Conservation (phyloP, 2,797 vertebrate genomes). For the Arrhamphus sclerolepis region DNA sequence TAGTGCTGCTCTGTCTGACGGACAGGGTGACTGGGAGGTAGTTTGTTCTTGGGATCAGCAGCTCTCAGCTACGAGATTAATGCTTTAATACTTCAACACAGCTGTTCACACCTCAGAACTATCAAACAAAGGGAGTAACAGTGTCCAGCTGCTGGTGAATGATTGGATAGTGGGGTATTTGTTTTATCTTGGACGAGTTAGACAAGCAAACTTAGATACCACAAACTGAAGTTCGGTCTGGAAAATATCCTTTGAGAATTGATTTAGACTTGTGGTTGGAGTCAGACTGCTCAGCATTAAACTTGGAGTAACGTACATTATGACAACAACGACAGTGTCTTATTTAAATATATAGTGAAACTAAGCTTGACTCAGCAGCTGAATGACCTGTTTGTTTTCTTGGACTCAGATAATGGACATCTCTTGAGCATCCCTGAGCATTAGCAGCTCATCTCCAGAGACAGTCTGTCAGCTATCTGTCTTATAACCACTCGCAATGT, state of each 20-base stretch:
- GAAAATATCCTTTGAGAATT: slow-evolving; percentile 38
- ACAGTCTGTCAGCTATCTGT: background rate
- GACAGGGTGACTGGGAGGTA: background rate
- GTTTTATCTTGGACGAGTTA: slow-evolving; percentile 30
- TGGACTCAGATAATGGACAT: background rate
- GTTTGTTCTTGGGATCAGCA: background rate
- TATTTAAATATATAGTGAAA: slow-evolving; percentile 15
- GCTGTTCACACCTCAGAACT: slow-evolving; percentile 23
- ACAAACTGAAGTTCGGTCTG: slow-evolving; percentile 46
- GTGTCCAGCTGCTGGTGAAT: slow-evolving; percentile 15
- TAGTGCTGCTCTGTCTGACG: slow-evolving; percentile 13
- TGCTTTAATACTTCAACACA: slow-evolving; percentile 13
- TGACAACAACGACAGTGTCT: slow-evolving; percentile 1
- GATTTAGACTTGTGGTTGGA: slow-evolving; percentile 27
- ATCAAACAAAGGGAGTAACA: slow-evolving; percentile 1
- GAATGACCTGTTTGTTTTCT: too few species aligned
- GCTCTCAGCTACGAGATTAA: slow-evolving; percentile 12
- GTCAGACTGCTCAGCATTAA: slow-evolving; percentile 33
- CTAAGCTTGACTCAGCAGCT: slow-evolving; percentile 2
- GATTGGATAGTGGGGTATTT: slow-evolving; percentile 19
- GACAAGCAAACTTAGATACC: slow-evolving; percentile 22
- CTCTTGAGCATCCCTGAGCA: background rate
- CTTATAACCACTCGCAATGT: background rate
- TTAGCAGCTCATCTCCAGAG: background rate
- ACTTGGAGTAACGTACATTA: slow-evolving; percentile 17